phyloP scores from a whole-genome alignment of 2,113 vertebrate species.

The Lontra canadensis region DNA sequence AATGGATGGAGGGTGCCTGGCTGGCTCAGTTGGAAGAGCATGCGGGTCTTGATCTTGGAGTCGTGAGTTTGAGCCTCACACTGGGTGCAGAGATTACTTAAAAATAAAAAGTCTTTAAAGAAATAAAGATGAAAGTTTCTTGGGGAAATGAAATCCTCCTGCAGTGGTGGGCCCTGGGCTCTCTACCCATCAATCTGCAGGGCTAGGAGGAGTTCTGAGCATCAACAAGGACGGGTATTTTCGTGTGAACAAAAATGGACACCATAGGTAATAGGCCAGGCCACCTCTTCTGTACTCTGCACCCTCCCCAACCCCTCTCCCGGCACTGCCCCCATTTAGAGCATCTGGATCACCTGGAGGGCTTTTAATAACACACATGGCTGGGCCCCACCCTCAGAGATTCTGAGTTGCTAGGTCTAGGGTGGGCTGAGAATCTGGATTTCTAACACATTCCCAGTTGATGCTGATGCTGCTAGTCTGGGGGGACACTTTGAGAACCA shows the following conservation, averaged over 20 bases:
- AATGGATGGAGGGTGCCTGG: background rate
- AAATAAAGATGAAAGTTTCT: background rate
- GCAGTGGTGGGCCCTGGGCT: fast-evolving
- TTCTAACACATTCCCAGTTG: background rate
- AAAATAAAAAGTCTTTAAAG: background rate
- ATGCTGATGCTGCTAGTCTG: background rate
- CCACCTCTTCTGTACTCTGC: background rate
- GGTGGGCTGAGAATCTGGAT: background rate
- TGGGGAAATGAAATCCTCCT: background rate
- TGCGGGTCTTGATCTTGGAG: background rate
- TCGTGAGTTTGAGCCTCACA: background rate
- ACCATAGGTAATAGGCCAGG: background rate
- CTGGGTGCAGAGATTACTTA: background rate
- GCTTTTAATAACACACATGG: background rate
- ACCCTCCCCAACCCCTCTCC: fast-evolving
- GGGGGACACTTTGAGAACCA: background rate
- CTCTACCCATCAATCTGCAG: background rate
- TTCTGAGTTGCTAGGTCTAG: background rate
- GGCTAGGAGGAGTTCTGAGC: background rate
- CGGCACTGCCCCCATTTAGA: background rate
- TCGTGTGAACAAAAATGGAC: slow-evolving; percentile 1
- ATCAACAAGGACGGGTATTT: background rate
- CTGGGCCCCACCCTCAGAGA: background rate
- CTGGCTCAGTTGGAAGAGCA: background rate
- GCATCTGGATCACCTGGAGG: background rate